These are phyloP conservation scores for Agriopis aurantiaria DNA, from an alignment of 2,888 invertebrate species.

Conservation along the genomic window DNA sequence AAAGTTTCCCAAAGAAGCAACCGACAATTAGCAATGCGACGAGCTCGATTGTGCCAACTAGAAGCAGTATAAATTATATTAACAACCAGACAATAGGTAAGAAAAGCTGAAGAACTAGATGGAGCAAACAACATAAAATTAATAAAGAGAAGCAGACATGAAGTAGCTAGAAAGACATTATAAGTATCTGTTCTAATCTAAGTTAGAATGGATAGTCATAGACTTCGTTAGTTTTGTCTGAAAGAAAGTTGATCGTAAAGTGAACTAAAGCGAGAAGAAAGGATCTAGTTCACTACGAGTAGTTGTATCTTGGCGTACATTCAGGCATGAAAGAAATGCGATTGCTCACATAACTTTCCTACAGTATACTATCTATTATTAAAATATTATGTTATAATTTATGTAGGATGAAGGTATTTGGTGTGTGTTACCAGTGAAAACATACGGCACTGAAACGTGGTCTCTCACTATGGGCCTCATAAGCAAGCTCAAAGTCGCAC, in stretches of 20 bases:
- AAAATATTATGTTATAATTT: no score
- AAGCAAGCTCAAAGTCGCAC: no score
- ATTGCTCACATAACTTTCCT: slow-evolving; percentile 5
- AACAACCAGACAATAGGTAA: slow-evolving; percentile 56
- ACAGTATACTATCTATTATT: no score
- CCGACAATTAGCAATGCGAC: slow-evolving; percentile 75
- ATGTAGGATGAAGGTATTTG: no score
- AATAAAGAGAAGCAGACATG: not conserved
- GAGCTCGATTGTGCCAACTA: slow-evolving; percentile 70
- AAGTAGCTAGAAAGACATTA: no score
- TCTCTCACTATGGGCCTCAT: no score
- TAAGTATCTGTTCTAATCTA: no score
- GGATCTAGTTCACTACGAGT: slow-evolving; percentile 1
- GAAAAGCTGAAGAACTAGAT: slow-evolving; percentile 46
- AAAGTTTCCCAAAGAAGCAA: slow-evolving; percentile 62
- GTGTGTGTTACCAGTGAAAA: no score
- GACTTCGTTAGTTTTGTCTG: not conserved
- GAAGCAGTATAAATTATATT: slow-evolving; percentile 72
- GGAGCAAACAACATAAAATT: slow-evolving; percentile 26
- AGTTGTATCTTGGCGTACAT: slow-evolving; percentile 1
- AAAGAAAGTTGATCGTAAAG: slow-evolving; percentile 7
- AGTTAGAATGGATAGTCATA: not conserved
- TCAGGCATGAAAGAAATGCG: slow-evolving; percentile 20
- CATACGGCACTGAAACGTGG: no score
- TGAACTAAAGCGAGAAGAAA: slow-evolving; percentile 20